A percentile compares a stretch with the other conserved stretches of the same genome.
These are phyloP conservation scores for Phycodurus eques DNA, from an alignment of 2,113 vertebrate genomes.

Conservation along the genomic window DNA sequence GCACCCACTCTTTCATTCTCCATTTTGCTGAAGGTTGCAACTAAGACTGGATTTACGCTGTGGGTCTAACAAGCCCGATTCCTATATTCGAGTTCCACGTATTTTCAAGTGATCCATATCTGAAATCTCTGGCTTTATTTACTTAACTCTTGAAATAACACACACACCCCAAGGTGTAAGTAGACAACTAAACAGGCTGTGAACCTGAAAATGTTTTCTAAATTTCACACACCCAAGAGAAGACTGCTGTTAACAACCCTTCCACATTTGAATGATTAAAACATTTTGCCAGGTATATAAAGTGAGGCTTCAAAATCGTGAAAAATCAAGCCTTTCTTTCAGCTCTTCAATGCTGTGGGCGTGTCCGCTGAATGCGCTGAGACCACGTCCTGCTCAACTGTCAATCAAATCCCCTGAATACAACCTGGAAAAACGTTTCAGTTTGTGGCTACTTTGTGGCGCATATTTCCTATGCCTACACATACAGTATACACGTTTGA, in stretches of 20 bases:
- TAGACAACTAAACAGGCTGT: not conserved
- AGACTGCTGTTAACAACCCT: not conserved
- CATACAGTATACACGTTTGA: no score
- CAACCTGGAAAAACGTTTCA: no score
- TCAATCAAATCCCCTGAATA: no score
- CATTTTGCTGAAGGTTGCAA: constrained; percentile 17
- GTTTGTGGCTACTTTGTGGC: no score
- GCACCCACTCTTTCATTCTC: constrained; percentile 27
- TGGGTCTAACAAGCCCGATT: not conserved
- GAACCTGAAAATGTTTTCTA: not conserved
- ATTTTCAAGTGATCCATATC: not conserved
- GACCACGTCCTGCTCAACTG: no score
- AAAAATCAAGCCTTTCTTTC: not conserved
- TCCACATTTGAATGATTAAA: not conserved
- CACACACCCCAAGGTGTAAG: not conserved
- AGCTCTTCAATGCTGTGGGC: not conserved
- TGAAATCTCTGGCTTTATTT: not conserved
- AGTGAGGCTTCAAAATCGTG: not conserved
- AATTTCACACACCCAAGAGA: not conserved
- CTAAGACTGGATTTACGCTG: not conserved
- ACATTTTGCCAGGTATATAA: not conserved
- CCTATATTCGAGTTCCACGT: not conserved
- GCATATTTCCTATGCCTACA: no score
- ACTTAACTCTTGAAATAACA: not conserved
- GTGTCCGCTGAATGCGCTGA: not conserved